Base-by-base conservation (phyloP, 1,140 invertebrate genomes). In the Danaus plexippus region DNA sequence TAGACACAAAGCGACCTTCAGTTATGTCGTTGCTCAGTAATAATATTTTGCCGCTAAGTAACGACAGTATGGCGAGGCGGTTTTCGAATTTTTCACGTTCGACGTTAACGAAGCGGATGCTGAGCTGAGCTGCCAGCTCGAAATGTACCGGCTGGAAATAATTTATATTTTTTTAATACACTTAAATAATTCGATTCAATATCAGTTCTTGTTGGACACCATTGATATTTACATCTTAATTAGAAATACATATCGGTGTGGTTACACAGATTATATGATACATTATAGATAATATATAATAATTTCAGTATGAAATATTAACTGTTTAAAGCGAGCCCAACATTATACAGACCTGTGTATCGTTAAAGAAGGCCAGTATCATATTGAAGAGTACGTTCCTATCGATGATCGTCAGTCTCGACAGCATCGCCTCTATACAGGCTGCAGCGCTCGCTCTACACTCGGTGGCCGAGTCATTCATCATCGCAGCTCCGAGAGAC, bases 381-480 rank as follows among this genome's bases (percentile, higher is more conserved):
- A 94, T 81, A 54, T 93, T 88, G 63, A 94, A 93, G 0, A 95
- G 77, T 47, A 90, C 89, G 53, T 90, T 89, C 44, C 88, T 88
- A 22, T 91, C 87, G 44, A 88, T 75, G 2, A 88, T 77, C 1
- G 88, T 79, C 2, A 94, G 59, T 42, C 89, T 87, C 0, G 69
- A 75, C 1, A 96, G 73, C 69, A 95, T 80, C 11, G 88, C 80
- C 61, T 92, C 90, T 9, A 96, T 85, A 54, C 91, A 92, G n/a
- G 85, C 80, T 0, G 92, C 92, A 15, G 91, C 89, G 9, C 89
- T 85, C 63, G 92, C 91, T 1, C 91, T 87, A 71, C 92, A 95
- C 2, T 88, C 82, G 8, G 92, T 87, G 46, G 91, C 90, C 2
- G 90, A 88, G 60, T 96, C 94, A 71, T 95, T 94, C 1, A 95